Evolutionary conservation across 2,888 invertebrate species (phyloP).

Genomic region (Mellilla xanthometata): DNA sequence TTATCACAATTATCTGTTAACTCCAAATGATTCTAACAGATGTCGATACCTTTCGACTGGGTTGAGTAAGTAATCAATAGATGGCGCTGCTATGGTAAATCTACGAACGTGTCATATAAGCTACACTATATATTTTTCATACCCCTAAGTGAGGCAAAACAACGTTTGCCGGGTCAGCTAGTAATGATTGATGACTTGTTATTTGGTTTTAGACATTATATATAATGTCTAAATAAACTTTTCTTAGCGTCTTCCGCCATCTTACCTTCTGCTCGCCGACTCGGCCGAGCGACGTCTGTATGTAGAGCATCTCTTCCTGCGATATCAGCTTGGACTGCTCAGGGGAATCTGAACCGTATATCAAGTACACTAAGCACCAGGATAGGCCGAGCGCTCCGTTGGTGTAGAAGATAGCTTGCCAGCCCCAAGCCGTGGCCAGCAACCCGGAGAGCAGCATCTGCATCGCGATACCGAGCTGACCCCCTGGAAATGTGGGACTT

Average conservation of each 20-base stretch:
- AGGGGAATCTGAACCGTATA: constrained; percentile 87
- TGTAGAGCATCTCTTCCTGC: constrained; percentile 85
- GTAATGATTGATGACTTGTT: no score
- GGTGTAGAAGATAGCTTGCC: constrained; percentile 90
- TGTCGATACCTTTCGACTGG: no score
- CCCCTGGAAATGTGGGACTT: constrained; percentile 80
- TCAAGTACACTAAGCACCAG: constrained; percentile 84
- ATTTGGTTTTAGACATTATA: no score
- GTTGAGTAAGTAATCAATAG: no score
- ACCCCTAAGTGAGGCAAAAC: no score
- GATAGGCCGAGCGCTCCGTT: constrained; percentile 85
- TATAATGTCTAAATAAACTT: no score
- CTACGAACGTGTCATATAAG: no score
- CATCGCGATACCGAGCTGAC: constrained; percentile 90
- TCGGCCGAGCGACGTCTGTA: constrained; percentile 80
- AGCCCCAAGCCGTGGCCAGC: constrained; percentile 85
- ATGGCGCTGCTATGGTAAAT: no score
- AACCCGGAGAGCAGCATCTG: constrained; percentile 89
- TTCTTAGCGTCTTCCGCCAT: not conserved
- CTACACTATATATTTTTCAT: no score
- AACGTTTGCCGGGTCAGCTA: no score
- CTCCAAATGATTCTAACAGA: no score
- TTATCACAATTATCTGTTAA: no score
- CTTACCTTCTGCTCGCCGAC: constrained; percentile 62
- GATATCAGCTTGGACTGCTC: constrained; percentile 83